Base-by-base conservation (phyloP, 2,888 invertebrate species). In the Rhyacophila evoluta region DNA sequence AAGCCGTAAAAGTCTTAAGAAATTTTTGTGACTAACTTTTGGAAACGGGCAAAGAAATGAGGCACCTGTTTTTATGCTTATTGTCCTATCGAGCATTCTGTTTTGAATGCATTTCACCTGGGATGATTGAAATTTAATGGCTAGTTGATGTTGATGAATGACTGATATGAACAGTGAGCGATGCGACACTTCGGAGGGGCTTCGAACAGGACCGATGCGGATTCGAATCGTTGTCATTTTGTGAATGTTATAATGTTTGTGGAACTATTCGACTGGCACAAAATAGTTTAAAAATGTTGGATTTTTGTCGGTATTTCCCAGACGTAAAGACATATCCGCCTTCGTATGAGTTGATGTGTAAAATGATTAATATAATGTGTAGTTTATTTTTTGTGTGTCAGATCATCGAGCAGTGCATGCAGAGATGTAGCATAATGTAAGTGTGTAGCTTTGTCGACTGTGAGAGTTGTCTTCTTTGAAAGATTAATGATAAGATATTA, bases 181-280 rank as follows among this genome's bases (percentile, higher is more conserved):
- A 41, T 41, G 6, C 41, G 6, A 41, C 19, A 41, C 41, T 15
- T 12, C 6, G 25, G 55, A 55, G 55, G 12, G 8, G 19, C 19
- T 2, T 11, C 39, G 6, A 10, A 39, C 15, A n/a, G 1, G 55
- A 8, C 25, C 2, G 55, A 25, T 19, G 55, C 8, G 8, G 55
- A 19, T 8, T 1, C 0, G 19, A 25, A 55, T 19, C 10, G 8
- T 55, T 19, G 19, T 2, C 55, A 19, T 55, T 25, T 55, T 55
- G 55, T 55, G 55, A 25, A 55, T 55, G 55, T 55, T 55, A 1
- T 19, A 55, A 55, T 25, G 19, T 55, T 19, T 25, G 25, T 55
- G 15, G 55, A 55, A 55, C 55, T 55, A 55, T 55, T 55, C 55
- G 25, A 55, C 55, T 55, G 10, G 55, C 55, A 55, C 55, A 55